Percentiles rank a stretch among this genome's conserved stretches.
Evolutionary conservation across 1,140 invertebrate genomes (phyloP).

Genomic region (Halictus rubicundus): DNA sequence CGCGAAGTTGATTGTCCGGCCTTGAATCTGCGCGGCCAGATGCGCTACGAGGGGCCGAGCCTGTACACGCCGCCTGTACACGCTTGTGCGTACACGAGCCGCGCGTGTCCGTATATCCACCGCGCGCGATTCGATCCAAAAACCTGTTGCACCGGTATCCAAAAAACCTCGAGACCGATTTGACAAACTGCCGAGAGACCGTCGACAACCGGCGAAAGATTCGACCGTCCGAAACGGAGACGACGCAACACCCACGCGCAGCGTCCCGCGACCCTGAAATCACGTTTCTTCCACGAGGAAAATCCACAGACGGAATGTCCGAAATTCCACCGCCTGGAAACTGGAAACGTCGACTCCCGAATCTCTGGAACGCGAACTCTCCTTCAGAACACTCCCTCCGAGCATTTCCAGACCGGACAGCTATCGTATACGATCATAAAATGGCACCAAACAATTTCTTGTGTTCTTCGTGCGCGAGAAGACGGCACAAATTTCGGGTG

Average conservation of each 20-base stretch:
- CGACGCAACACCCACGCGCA: not conserved
- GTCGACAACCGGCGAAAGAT: no score
- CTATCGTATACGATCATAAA: no score
- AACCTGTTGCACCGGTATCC: slow-evolving; percentile 25
- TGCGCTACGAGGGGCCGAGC: slow-evolving; percentile 41
- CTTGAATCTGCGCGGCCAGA: slow-evolving; percentile 69
- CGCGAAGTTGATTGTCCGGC: slow-evolving; percentile 70
- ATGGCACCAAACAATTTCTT: no score
- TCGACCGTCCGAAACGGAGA: no score
- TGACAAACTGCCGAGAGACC: slow-evolving; percentile 4
- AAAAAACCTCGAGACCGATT: slow-evolving; percentile 28
- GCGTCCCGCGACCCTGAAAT: not conserved
- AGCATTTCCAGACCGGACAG: no score
- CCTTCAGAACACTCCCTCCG: no score
- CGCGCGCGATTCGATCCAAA: slow-evolving; percentile 17
- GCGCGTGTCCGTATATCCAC: not conserved
- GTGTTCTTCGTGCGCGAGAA: no score
- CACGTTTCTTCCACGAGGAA: not conserved
- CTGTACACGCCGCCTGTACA: not conserved
- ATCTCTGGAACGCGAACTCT: no score
- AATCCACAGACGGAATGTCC: no score
- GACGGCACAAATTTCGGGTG: no score
- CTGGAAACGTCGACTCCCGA: no score
- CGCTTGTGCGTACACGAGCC: not conserved
- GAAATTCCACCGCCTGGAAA: no score